Conservation (phyloP, 64 coral and sea anemone genomes). For the Pachyseris speciosa region DNA sequence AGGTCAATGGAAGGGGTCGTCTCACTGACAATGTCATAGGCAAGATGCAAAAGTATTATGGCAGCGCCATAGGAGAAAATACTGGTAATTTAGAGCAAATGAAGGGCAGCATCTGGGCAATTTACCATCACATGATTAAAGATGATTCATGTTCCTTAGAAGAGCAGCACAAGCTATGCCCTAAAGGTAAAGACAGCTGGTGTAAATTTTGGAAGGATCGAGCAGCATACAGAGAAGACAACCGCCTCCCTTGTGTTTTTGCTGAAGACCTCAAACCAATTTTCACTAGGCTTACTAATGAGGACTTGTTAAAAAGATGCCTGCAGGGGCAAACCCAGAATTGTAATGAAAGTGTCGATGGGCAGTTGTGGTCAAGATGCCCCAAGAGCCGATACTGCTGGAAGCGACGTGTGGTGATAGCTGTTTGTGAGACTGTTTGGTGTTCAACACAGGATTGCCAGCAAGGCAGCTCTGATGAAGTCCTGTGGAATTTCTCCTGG, state of each 20-base stretch:
- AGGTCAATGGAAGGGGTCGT: neutral
- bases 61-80: slow-evolving; percentile 17
- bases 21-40: slow-evolving; percentile 40
- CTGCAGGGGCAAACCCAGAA: slow-evolving; percentile 29
- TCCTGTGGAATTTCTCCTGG: no score
- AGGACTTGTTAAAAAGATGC: slow-evolving; percentile 1
- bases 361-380: neutral
- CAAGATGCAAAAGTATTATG: no score
- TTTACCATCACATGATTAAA: no score
- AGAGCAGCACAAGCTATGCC: slow-evolving; percentile 27
- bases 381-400: slow-evolving; percentile 12
- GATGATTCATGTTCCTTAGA: neutral
- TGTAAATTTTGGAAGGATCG: no score
- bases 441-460: slow-evolving; percentile 11
- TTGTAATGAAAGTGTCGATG: slow-evolving; percentile 18
- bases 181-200: neutral
- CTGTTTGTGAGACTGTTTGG: slow-evolving; percentile 1
- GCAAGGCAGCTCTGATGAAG: neutral
- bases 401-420: neutral
- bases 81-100: no score
- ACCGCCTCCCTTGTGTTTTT: slow-evolving; percentile 24
- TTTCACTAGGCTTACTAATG: neutral
- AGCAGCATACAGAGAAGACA: no score
- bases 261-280: neutral
- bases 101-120: no score